Evolutionary conservation across 2,888 invertebrate genomes (phyloP).

Genomic region (Ectobius pallidus): DNA sequence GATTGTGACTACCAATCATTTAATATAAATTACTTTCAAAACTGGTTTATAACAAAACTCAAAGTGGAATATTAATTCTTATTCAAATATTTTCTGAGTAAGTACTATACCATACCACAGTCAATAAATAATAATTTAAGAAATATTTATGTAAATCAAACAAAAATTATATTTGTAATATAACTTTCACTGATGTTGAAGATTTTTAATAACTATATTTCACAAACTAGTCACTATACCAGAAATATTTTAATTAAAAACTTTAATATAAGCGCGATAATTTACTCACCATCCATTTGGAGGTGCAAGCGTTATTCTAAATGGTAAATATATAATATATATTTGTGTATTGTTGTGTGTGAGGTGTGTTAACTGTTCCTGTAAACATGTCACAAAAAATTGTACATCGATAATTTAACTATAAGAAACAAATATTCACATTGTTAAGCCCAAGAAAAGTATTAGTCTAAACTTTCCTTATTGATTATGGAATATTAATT

Average conservation of each 20-base stretch:
- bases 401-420: not conserved
- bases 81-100: constrained; percentile 21
- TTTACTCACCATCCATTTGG: constrained; percentile 36
- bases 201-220: constrained; percentile 10
- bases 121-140: not conserved
- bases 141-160: too few relatives aligned
- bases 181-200: not conserved
- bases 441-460: not conserved
- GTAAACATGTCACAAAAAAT: not conserved
- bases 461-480: not conserved
- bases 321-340: constrained; percentile 38
- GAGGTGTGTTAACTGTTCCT: constrained; percentile 43
- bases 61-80: too few relatives aligned
- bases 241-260: constrained; percentile 5
- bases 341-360: constrained; percentile 11
- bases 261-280: not conserved
- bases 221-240: not conserved
- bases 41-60: too few relatives aligned
- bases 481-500: not conserved
- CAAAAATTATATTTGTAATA: not conserved
- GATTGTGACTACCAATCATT: too few relatives aligned
- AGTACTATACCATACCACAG: constrained; percentile 3
- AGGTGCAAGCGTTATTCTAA: constrained; percentile 43
- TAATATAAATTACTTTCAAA: too few relatives aligned
- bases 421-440: not conserved